Evolutionary conservation across 1,140 invertebrate species (phyloP).

Genomic region (Bombus turneri): DNA sequence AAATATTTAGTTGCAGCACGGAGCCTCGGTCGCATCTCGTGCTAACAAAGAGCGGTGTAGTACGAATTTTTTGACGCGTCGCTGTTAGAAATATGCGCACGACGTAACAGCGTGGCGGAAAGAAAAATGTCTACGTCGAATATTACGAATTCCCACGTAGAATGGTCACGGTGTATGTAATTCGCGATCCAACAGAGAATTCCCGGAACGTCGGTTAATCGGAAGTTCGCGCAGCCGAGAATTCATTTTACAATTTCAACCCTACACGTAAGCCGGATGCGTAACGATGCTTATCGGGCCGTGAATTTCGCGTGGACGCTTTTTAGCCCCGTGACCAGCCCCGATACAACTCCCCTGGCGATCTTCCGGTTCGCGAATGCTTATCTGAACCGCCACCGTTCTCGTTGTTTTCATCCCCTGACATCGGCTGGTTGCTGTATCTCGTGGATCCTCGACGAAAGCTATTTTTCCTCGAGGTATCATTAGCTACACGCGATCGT

Average conservation of each 20-base stretch:
- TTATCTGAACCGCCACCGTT: constrained; percentile 21
- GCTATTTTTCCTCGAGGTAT: background rate
- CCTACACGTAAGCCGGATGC: constrained; percentile 32
- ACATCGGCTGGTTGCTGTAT: background rate
- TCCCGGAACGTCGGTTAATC: constrained; percentile 53
- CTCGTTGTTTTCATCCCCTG: background rate
- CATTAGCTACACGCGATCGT: background rate
- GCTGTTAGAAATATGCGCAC: background rate
- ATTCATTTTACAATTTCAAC: constrained; percentile 57
- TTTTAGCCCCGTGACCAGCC: constrained; percentile 3
- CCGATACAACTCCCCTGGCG: constrained; percentile 21
- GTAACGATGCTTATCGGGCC: constrained; percentile 35
- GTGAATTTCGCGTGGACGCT: constrained; percentile 31
- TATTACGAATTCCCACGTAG: background rate
- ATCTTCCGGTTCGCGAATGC: constrained; percentile 29
- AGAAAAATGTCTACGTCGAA: background rate
- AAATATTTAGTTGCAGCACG: background rate
- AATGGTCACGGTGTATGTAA: background rate
- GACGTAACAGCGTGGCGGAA: background rate
- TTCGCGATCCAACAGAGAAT: constrained; percentile 25
- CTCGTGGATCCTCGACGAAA: background rate
- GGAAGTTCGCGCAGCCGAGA: constrained; percentile 37
- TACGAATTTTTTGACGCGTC: background rate
- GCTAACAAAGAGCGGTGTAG: background rate
- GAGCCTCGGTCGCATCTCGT: background rate